Evolutionary conservation across 2,797 vertebrate species (phyloP), one percentile per base, ranked within the genome.

Genomic region (Cryptoprocta ferox): DNA sequence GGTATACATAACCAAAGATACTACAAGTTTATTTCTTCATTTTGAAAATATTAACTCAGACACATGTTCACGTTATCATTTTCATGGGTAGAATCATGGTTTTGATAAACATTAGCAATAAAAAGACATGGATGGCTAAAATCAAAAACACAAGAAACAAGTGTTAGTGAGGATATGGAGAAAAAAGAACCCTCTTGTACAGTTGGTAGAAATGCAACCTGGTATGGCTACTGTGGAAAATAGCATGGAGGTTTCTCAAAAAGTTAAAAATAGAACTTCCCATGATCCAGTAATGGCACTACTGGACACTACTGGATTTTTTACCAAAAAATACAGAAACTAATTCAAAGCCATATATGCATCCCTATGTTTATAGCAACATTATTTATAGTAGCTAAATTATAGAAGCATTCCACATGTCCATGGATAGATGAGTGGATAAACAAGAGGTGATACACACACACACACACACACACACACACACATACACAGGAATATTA

Each of bases 31-130:
- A 1, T 84, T 88, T 89, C 59, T 91, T 93, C 68, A 88, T 75
- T 91, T 94, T 94, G 21, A 92, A 89, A 95, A 84, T 73, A 39
- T 59, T 56, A 86, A 71, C 30, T 65, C 14, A 80, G 50, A 37
- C 32, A 75, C 26, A 71, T 63, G 6, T 81, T 10, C 12, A 81
- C 8, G 86, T 89, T 63, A 70, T 89, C 56, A 95, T 92, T 96
- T 94, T 18, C n/a, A 14, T 76, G 59, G 80, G 19, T 35, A 88
- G 24, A 35, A 37, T 15, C 10, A 19, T 66, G 59, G 80, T 28
- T 89, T 80, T 85, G 24, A 85, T 85, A 81, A 89, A 61, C 35
- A 75, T 88, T 88, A 79, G 4, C 75, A 86, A 63, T 45, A 75
- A 75, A 80, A 93, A 91, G 50, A 68, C 48, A 87, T 75, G 71